Base-by-base conservation (phyloP, 2,888 invertebrate species). In the Girardia tigrina region DNA sequence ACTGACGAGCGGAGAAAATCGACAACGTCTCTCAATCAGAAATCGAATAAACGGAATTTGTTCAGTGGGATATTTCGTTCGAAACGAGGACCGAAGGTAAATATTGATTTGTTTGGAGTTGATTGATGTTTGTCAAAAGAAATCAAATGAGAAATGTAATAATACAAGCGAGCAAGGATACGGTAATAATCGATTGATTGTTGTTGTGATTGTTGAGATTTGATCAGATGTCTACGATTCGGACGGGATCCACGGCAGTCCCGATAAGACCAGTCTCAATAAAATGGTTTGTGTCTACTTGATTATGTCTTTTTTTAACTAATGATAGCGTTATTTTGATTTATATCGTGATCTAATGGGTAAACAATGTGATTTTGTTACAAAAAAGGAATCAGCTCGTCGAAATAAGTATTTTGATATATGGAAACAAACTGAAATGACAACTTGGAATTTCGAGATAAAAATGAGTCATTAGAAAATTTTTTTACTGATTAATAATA, bases 121-220 rank as follows among this genome's bases (percentile, higher is more conserved):
- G n/a, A n/a, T n/a, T n/a, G n/a, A n/a, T n/a, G n/a, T n/a, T n/a
- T n/a, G n/a, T n/a, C n/a, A n/a, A n/a, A 20, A 56, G 56, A 56
- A 56, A 56, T 56, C 56, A 56, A 4, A 56, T 56, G 56, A 56
- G n/a, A 56, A 56, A n/a, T n/a, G n/a, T n/a, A n/a, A n/a, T n/a
- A n/a, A n/a, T n/a, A n/a, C n/a, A n/a, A n/a, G 16, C 16, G 36
- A 36, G 36, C 36, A 36, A 36, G 16, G 8, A 12, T 12, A 36
- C 16, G 36, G 36, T 36, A 36, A 36, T 16, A n/a, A 36, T 36
- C 16, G 16, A 36, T 16, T 36, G 36, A 36, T 36, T 36, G 12
- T 36, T 16, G 16, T 36, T 36, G 16, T 12, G 8, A 36, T 12
- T 16, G 36, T 16, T 36, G 8, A 8, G 16, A 8, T 12, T 36